Percentiles rank a stretch among this genome's conserved stretches.
These are phyloP conservation scores for Azemiops feae DNA, from an alignment of 2,113 vertebrate species.

Conservation along the genomic window DNA sequence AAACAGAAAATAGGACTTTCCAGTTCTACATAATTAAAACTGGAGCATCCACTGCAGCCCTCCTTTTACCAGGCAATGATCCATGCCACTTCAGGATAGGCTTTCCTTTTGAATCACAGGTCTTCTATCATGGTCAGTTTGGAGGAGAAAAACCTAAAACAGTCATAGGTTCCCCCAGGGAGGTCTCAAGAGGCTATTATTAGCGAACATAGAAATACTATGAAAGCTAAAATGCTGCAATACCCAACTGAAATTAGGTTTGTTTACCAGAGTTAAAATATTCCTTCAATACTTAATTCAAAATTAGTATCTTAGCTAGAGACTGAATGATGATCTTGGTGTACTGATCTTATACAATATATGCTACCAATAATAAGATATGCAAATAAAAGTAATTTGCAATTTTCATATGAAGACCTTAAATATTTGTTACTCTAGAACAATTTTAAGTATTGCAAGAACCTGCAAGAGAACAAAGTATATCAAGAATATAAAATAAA, in stretches of 20 bases:
- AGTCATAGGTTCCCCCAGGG: background rate
- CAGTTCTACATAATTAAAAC: background rate
- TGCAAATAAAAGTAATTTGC: constrained; percentile 15
- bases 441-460: background rate
- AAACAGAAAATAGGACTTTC: background rate
- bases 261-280: background rate
- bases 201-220: background rate
- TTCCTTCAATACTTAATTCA: background rate
- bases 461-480: background rate
- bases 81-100: background rate
- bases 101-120: background rate
- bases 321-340: background rate
- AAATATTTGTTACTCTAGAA: background rate
- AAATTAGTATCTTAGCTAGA: background rate
- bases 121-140: background rate
- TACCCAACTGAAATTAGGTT: background rate
- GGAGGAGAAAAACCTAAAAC: background rate
- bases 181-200: background rate
- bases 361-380: background rate
- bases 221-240: background rate
- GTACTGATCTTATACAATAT: background rate
- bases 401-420: background rate
- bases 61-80: background rate
- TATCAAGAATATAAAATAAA: background rate
- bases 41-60: background rate